These are phyloP conservation scores for Gadopsis bispinosus DNA, from an alignment of 2,797 vertebrate genomes.

Conservation along the genomic window DNA sequence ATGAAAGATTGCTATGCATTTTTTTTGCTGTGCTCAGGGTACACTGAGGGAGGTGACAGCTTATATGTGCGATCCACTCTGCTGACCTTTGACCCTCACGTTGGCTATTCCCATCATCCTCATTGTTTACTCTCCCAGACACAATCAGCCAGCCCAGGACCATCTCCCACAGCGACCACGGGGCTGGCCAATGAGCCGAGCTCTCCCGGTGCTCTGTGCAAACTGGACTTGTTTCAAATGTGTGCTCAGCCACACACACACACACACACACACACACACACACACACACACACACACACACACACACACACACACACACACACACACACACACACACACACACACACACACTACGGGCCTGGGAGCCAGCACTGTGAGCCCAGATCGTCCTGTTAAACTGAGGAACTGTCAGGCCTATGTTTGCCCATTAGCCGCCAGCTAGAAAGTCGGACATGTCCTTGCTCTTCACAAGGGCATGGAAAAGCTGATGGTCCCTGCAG, in stretches of 20 bases:
- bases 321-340: neutral
- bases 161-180: conserved; percentile 67
- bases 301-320: conserved; percentile 14
- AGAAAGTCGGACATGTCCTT: conserved; percentile 42
- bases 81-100: conserved; percentile 61
- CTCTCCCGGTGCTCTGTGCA: conserved; percentile 48
- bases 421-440: conserved; percentile 51
- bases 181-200: conserved; percentile 54
- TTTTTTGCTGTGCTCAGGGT: neutral
- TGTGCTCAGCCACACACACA: conserved; percentile 35
- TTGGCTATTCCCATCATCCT: conserved; percentile 61
- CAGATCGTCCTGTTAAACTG: conserved; percentile 50
- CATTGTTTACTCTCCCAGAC: conserved; percentile 73
- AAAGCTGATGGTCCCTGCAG: conserved; percentile 7
- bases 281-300: conserved; percentile 9
- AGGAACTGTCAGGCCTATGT: conserved; percentile 52
- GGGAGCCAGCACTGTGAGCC: conserved; percentile 52
- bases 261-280: neutral
- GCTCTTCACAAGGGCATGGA: conserved; percentile 32
- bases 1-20: conserved; percentile 5
- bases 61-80: conserved; percentile 37
- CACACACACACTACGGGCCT: conserved; percentile 26
- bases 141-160: conserved; percentile 51
- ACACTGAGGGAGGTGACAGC: conserved; percentile 13
- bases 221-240: conserved; percentile 72